Base-by-base conservation (phyloP, 2,888 invertebrate species). In the Desoria tigrina region DNA sequence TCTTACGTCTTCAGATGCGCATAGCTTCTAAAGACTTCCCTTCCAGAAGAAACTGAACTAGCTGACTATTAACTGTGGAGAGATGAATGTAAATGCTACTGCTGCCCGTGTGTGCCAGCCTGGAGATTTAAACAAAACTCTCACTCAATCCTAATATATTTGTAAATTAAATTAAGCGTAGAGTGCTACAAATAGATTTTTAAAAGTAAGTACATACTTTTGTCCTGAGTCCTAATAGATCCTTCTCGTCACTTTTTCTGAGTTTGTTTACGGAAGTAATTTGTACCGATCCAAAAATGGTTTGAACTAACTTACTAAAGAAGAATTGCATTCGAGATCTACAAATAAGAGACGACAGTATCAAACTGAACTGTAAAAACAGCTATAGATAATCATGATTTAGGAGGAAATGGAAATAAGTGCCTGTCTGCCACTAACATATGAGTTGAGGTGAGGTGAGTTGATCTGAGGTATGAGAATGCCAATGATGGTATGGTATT, bases 311-410 rank as follows among this genome's bases (percentile, higher is more conserved):
- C 45, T 45, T 45, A 45, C 21, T 18, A 45, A 16, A 45, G 45
- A 45, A 45, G 45, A 45, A 21, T 45, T 45, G 45, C n/a, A 45
- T 45, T 45, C 45, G 45, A 45, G 45, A 45, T 45, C 45, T 45
- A 45, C 45, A 21, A 45, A 45, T 3, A 21, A 45, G 21, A 21
- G 45, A 45, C n/a, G n/a, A n/a, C 21, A 45, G 45, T 21, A 45
- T 16, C 45, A 45, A 45, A 32, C 32, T 32, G n/a, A 45, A 45
- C 45, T 16, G 21, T 45, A 45, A 45, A 6, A 45, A 45, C 45
- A 45, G 16, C 16, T 45, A 45, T 6, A n/a, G 16, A 21, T 21
- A 45, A 45, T 45, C 21, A 45, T 45, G 16, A 45, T 18, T 18
- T 45, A 45, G 45, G 45, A n/a, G n/a, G n/a, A n/a, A n/a, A n/a